These are phyloP conservation scores for Agriotes lineatus DNA, from an alignment of 2,888 invertebrate species.

Conservation along the genomic window DNA sequence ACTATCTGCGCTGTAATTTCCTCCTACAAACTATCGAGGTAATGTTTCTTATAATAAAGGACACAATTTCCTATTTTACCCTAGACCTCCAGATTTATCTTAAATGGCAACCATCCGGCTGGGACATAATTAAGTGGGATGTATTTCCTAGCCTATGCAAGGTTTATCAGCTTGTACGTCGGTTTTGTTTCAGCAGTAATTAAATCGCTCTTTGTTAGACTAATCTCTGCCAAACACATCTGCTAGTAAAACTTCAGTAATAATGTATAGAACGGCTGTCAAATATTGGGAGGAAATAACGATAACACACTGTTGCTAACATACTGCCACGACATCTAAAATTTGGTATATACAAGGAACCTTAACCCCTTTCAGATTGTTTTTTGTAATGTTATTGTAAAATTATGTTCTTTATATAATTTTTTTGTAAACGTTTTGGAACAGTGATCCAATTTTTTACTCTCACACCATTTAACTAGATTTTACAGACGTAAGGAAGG, in stretches of 20 bases:
- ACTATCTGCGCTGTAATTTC: background rate
- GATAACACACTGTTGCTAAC: no score
- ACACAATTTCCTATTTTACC: background rate
- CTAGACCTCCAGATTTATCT: background rate
- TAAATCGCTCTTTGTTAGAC: background rate
- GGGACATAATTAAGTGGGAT: slow-evolving; percentile 1
- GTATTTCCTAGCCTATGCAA: background rate
- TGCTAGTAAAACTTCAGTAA: background rate
- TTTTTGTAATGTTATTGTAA: no score
- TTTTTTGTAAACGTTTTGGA: no score
- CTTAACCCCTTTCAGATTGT: no score
- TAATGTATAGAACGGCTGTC: background rate
- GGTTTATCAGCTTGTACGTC: background rate
- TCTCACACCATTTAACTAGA: no score
- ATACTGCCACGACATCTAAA: no score
- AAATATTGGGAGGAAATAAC: no score
- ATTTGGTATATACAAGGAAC: no score
- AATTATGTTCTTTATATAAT: no score
- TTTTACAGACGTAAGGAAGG: no score
- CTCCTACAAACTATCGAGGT: background rate
- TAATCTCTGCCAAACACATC: background rate
- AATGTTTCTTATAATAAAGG: background rate
- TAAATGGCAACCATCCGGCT: background rate
- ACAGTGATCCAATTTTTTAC: no score
- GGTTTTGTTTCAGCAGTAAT: slow-evolving; percentile 3